These are phyloP conservation scores for Melanerpes formicivorus DNA, from an alignment of 2,113 vertebrate genomes.

Conservation along the genomic window DNA sequence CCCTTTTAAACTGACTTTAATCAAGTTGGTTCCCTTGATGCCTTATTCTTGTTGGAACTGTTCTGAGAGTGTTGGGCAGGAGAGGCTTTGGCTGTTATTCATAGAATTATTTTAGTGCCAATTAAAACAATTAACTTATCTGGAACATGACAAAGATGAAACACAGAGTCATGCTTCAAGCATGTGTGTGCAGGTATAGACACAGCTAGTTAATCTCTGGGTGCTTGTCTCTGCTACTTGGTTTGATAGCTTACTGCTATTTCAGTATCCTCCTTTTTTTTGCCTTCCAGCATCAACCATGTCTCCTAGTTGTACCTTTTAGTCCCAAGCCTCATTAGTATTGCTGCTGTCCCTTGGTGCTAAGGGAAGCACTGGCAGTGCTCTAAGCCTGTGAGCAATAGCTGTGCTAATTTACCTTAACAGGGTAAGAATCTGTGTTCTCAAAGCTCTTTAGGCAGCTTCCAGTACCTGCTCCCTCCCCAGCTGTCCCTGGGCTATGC, in stretches of 20 bases:
- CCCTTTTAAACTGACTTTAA: slow-evolving; percentile 9
- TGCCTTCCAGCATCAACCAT: not conserved
- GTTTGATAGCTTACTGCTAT: not conserved
- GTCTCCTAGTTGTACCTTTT: not conserved
- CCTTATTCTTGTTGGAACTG: not conserved
- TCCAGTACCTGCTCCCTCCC: not conserved
- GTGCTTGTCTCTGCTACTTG: not conserved
- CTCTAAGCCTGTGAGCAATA: not conserved
- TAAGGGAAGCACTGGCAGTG: not conserved
- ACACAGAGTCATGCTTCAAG: not conserved
- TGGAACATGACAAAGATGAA: not conserved
- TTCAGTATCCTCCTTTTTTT: not conserved
- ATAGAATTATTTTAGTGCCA: not conserved
- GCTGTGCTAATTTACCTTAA: slow-evolving; percentile 28
- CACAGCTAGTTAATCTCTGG: not conserved
- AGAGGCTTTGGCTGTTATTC: not conserved
- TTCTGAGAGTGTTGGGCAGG: not conserved
- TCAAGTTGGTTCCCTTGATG: not conserved
- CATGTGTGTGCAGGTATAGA: not conserved
- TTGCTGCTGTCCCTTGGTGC: not conserved
- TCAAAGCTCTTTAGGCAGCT: not conserved
- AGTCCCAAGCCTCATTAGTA: slow-evolving; percentile 49
- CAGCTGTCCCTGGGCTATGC: not conserved
- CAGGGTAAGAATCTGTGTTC: not conserved
- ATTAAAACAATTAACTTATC: slow-evolving; percentile 32